Evolutionary conservation across 2,113 vertebrate genomes (phyloP).

Genomic region (Sciurus niger): DNA sequence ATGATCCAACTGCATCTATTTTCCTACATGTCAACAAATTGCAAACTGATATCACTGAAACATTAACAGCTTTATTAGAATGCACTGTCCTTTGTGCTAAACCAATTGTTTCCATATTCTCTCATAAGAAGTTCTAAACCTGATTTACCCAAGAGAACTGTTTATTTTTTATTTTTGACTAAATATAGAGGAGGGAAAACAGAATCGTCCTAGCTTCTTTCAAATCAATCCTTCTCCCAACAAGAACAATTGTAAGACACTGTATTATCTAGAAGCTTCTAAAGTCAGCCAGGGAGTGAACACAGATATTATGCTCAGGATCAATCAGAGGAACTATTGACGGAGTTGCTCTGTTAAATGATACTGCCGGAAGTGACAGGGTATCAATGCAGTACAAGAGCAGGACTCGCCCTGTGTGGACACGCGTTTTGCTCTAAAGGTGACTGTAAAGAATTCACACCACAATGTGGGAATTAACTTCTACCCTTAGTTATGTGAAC

Average conservation of each 20-base stretch:
- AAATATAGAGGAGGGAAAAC: neutral
- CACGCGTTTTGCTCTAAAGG: neutral
- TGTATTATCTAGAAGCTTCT: neutral
- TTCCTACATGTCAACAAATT: neutral
- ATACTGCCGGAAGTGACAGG: neutral
- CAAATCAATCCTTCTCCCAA: neutral
- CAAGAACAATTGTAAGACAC: neutral
- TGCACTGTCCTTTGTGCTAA: neutral
- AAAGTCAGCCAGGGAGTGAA: neutral
- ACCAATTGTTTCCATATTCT: neutral
- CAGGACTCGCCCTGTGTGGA: neutral
- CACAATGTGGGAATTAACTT: neutral
- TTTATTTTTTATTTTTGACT: neutral
- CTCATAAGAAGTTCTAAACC: neutral
- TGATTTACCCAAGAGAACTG: neutral
- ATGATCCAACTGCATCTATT: neutral
- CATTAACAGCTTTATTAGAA: neutral
- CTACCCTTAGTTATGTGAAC: neutral
- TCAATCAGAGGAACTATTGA: neutral
- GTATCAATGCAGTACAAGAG: neutral
- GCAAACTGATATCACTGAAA: neutral
- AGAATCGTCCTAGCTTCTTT: neutral
- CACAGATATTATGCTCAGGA: neutral
- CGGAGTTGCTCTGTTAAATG: constrained; percentile 13
- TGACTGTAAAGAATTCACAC: neutral